phyloP scores from a whole-genome alignment of 2,888 invertebrate genomes.

The Perdita meconis region DNA sequence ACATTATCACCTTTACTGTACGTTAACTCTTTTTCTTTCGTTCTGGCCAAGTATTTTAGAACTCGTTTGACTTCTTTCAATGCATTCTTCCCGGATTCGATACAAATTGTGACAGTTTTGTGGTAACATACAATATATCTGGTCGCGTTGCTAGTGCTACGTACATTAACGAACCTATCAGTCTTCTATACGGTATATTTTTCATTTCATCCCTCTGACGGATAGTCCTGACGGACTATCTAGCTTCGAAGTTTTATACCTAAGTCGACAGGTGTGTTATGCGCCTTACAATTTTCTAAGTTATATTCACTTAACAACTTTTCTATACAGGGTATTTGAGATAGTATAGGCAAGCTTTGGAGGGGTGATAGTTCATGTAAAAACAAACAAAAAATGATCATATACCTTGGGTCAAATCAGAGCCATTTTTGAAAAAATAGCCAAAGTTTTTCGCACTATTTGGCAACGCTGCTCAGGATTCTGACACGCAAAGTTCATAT shows the following conservation, averaged over 20 bases:
- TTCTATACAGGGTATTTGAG: conserved; percentile 18
- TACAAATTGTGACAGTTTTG: conserved; percentile 22
- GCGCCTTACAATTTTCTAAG: conserved; percentile 16
- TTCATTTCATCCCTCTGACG: too few relatives aligned
- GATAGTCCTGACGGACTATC: conserved; percentile 1
- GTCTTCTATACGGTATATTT: conserved; percentile 9
- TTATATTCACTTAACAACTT: neutral
- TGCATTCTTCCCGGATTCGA: conserved; percentile 18
- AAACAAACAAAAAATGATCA: too few relatives aligned
- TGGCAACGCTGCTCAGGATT: too few relatives aligned
- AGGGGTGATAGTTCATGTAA: too few relatives aligned
- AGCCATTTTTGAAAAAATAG: too few relatives aligned
- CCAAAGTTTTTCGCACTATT: too few relatives aligned
- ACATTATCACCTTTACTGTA: neutral
- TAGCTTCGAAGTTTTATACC: conserved; percentile 20
- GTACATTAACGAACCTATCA: conserved; percentile 1
- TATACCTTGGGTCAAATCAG: too few relatives aligned
- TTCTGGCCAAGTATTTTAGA: conserved; percentile 10
- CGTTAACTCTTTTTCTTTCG: neutral
- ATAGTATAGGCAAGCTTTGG: too few relatives aligned
- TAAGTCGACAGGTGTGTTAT: conserved; percentile 16
- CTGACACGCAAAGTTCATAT: too few relatives aligned
- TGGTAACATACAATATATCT: conserved; percentile 1
- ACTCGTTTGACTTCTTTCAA: conserved; percentile 30
- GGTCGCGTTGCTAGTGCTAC: conserved; percentile 12